These are phyloP conservation scores for Poeciliopsis gracilis DNA, from an alignment of 2,797 vertebrate species.

Conservation along the genomic window DNA sequence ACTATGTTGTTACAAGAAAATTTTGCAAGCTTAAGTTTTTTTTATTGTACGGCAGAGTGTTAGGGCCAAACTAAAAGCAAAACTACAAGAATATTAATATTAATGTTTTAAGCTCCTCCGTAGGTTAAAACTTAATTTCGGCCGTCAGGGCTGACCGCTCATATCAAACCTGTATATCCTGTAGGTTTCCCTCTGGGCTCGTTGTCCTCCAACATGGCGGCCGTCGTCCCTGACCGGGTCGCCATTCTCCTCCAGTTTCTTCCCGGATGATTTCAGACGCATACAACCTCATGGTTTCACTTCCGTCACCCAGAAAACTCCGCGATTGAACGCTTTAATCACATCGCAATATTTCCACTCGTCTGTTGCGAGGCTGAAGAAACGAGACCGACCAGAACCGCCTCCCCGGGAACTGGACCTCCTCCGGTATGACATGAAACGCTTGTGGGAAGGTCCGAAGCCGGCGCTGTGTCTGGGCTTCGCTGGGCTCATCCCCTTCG, in stretches of 20 bases:
- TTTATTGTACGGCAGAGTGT: no score
- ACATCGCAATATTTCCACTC: conserved; percentile 55
- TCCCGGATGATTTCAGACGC: background rate
- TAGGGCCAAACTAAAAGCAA: no score
- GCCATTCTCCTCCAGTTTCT: conserved; percentile 12
- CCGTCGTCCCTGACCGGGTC: conserved; percentile 19
- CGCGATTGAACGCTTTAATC: background rate
- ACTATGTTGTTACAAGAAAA: no score
- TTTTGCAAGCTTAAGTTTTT: no score
- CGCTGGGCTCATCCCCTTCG: conserved; percentile 86
- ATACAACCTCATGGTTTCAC: background rate
- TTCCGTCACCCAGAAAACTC: background rate
- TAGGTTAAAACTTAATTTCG: no score
- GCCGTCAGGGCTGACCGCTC: no score
- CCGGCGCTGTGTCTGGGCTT: conserved; percentile 86
- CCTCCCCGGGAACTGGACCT: conserved; percentile 68
- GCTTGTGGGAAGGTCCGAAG: conserved; percentile 84
- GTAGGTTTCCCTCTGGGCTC: conserved; percentile 39
- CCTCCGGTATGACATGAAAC: conserved; percentile 72
- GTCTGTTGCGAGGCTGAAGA: conserved; percentile 74
- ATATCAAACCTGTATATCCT: background rate
- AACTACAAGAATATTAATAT: no score
- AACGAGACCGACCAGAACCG: conserved; percentile 54
- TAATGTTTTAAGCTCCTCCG: no score
- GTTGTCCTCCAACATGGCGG: conserved; percentile 43